Conservation (phyloP, 2,113 vertebrate genomes). For the Hepsetus odoe region DNA sequence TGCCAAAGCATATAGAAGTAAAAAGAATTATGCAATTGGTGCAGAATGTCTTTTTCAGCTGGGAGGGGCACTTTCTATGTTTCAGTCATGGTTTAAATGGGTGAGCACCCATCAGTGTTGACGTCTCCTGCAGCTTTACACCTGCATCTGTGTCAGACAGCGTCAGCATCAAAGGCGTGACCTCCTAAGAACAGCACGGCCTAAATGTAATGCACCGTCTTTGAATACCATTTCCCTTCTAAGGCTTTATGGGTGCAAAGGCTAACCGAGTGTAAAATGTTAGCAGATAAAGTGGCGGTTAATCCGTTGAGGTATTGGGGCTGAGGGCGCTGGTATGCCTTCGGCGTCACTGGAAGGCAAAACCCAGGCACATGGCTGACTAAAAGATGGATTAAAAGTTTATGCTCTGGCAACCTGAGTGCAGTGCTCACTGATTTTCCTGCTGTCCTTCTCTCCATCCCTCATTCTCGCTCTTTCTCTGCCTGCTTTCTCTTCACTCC, state of each 20-base stretch:
- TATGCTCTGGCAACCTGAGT: conserved; percentile 45
- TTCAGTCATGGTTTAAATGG: not conserved
- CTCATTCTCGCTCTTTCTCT: conserved; percentile 20
- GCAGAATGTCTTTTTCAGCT: not conserved
- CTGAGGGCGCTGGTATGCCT: conserved; percentile 33
- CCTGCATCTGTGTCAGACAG: not conserved
- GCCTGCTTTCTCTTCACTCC: conserved; percentile 3
- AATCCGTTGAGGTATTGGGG: conserved; percentile 36
- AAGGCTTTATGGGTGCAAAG: conserved; percentile 1
- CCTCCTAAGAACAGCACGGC: not conserved
- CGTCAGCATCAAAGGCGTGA: not conserved
- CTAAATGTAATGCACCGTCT: not conserved
- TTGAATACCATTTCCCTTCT: conserved; percentile 5
- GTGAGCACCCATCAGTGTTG: not conserved
- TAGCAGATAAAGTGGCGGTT: conserved; percentile 24
- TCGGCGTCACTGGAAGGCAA: conserved; percentile 27
- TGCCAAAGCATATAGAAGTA: not conserved
- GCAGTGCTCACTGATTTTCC: conserved; percentile 39
- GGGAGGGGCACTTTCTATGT: not conserved
- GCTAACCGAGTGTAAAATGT: not conserved
- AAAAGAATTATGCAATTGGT: not conserved
- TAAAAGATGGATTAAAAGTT: conserved; percentile 46
- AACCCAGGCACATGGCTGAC: conserved; percentile 23
- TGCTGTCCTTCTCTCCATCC: conserved; percentile 42
- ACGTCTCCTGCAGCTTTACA: not conserved